Evolutionary conservation across 2,113 vertebrate species (phyloP).

Genomic region (Onychorhynchus coronatus): DNA sequence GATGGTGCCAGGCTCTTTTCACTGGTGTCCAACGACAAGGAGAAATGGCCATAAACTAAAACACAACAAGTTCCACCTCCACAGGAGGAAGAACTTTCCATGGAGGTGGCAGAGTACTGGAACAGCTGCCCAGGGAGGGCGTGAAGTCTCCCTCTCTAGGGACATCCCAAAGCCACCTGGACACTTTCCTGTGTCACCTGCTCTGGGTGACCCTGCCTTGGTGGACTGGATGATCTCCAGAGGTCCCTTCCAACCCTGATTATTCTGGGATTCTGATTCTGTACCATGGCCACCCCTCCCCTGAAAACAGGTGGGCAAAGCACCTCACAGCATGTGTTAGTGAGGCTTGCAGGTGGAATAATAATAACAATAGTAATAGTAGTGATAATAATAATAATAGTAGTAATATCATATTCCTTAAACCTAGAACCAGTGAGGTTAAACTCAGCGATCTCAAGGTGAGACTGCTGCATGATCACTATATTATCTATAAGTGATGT

Average conservation of each 20-base stretch:
- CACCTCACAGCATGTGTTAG: fast-evolving
- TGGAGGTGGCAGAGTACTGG: neutral
- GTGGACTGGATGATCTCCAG: neutral
- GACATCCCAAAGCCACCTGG: neutral
- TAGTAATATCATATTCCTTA: neutral
- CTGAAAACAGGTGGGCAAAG: fast-evolving
- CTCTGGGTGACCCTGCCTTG: neutral
- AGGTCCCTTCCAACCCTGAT: neutral
- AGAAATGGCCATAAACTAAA: neutral
- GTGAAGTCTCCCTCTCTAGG: neutral
- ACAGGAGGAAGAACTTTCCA: neutral
- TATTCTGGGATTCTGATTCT: neutral
- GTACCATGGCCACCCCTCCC: neutral
- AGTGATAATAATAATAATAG: neutral
- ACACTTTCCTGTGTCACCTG: neutral
- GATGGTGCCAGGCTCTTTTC: neutral
- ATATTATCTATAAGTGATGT: neutral
- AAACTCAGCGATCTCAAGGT: neutral
- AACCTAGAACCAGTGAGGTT: neutral
- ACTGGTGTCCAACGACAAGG: neutral
- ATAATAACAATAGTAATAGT: neutral
- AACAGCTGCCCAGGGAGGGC: neutral
- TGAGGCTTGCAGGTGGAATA: neutral
- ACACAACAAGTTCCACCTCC: neutral
- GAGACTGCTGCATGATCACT: neutral